Evolutionary conservation across 2,113 vertebrate species (phyloP).

Genomic region (Uria lomvia): DNA sequence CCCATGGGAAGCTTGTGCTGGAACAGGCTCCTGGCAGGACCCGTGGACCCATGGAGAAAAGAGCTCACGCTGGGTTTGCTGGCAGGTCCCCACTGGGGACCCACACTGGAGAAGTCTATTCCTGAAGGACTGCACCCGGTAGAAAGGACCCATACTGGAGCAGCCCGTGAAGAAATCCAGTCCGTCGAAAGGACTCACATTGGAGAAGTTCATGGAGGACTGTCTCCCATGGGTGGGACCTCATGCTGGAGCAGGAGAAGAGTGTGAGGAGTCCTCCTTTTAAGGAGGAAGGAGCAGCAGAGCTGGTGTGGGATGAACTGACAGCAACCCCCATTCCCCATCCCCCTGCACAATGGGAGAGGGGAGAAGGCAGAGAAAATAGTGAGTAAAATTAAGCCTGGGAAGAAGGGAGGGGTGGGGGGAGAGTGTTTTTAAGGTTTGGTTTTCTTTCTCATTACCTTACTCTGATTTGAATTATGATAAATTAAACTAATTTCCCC

Average conservation of each 20-base stretch:
- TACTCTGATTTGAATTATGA: background rate
- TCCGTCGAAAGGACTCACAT: accelerated
- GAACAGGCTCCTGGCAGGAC: background rate
- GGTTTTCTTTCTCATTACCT: background rate
- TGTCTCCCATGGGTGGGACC: background rate
- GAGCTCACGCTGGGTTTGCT: background rate
- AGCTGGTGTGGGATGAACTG: background rate
- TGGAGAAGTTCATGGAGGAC: background rate
- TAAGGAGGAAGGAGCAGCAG: background rate
- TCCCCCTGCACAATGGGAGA: background rate
- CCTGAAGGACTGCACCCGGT: background rate
- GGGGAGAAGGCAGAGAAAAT: background rate
- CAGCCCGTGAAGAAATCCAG: background rate
- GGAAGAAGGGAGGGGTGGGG: background rate
- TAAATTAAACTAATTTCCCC: background rate
- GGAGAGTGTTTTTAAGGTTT: background rate
- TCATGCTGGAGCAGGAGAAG: background rate
- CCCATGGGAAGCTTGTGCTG: accelerated
- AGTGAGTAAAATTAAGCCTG: background rate
- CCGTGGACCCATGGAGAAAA: background rate
- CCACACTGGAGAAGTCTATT: accelerated
- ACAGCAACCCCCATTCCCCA: accelerated
- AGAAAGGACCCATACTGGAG: background rate
- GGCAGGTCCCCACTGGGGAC: accelerated
- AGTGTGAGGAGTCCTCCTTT: accelerated